These are phyloP conservation scores for Trichonephila clavata DNA, from an alignment of 1,140 invertebrate species.

Conservation along the genomic window DNA sequence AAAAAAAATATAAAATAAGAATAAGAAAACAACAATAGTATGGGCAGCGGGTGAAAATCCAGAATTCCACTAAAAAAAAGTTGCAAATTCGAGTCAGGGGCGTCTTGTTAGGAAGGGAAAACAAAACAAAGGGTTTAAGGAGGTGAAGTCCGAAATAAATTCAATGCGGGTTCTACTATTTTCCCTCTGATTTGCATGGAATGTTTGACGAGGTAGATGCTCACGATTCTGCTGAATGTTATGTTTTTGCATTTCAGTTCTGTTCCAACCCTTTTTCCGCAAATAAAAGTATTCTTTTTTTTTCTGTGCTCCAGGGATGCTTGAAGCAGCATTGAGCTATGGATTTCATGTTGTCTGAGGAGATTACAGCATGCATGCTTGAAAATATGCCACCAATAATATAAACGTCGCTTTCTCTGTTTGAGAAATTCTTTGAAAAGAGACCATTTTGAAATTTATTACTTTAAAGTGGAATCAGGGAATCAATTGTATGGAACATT, in stretches of 20 bases:
- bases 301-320: not conserved
- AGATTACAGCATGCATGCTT: not conserved
- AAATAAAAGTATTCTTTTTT: not conserved
- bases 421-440: too few species aligned
- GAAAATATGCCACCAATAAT: too few species aligned
- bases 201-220: conserved; percentile 4
- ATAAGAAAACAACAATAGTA: not conserved
- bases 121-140: conserved; percentile 29
- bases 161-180: conserved; percentile 14
- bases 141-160: conserved; percentile 17
- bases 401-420: too few species aligned
- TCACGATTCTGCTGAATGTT: not conserved
- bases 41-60: not conserved
- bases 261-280: not conserved
- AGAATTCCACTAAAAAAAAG: not conserved
- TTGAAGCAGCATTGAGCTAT: not conserved
- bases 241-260: conserved; percentile 14
- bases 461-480: too few species aligned
- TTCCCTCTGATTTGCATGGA: conserved; percentile 41
- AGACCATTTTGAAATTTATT: too few species aligned
- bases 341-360: not conserved
- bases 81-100: conserved; percentile 33
- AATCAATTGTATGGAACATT: too few species aligned
- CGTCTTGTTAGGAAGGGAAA: not conserved
- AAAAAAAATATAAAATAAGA: not conserved